Base-by-base conservation (phyloP, 2,113 vertebrate genomes). In the Centropristis striata region DNA sequence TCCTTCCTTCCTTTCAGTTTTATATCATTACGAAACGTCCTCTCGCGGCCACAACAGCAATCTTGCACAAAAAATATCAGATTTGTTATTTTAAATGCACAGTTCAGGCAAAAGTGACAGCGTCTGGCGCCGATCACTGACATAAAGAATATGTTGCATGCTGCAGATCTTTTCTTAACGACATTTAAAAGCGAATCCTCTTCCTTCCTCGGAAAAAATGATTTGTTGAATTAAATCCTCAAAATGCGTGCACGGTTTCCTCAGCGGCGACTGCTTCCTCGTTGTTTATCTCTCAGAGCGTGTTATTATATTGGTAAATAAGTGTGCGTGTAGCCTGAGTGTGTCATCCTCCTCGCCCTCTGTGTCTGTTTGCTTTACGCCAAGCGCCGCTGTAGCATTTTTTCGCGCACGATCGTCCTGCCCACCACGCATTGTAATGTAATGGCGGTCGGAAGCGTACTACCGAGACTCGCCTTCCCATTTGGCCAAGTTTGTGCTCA, bases 1-100 rank as follows among this genome's bases (percentile, higher is more conserved):
- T 93, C 92, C 93, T 93, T 93, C 92, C 93, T 93, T 93, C 93
- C 94, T 94, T 86, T 95, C 89, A 92, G 88, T 93, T 93, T 93
- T 86, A 83, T 85, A 88, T 92, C 92, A 90, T 94, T 92, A 95
- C 93, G 94, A 94, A 92, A 95, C 91, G 92, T 94, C 93, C 93
- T 87, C 87, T 73, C 70, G 28, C 75, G 63, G 65, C 75, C 73
- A 58, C 84, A 78, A 12, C 77, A 77, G 74, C 53, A 68, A 53
- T 72, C 63, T 71, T 77, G 67, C 84, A 78, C 76, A 63, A 84
- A 71, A 65, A 76, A 74, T 27, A 75, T 81, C 71, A 23, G 23
- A 44, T 81, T 67, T 28, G 41, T 37, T 32, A 21, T 21, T 23
- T 44, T 8, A 64, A 65, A 68, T 63, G 42, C 42, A 60, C 68